Conservation (phyloP, 2,113 vertebrate species). For the Podarcis muralis region DNA sequence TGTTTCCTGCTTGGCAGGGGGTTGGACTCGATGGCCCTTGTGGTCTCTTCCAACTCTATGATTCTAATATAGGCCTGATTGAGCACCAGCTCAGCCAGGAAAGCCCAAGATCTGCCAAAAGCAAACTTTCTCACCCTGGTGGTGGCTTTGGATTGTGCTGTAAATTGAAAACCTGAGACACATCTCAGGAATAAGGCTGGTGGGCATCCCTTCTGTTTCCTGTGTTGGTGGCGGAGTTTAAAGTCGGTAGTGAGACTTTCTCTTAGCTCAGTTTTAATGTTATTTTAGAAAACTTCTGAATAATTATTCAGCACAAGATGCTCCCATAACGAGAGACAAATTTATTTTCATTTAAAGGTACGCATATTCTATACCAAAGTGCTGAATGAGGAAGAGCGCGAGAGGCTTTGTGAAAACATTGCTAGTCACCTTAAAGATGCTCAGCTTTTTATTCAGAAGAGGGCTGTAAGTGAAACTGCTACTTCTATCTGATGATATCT, state of each 20-base stretch:
- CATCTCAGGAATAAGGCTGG: background rate
- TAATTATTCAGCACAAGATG: too few species aligned
- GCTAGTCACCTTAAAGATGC: constrained; percentile 85
- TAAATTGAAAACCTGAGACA: background rate
- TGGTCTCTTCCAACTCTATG: too few species aligned
- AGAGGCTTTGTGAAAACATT: constrained; percentile 88
- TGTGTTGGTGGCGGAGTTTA: background rate
- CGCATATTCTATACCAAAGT: constrained; percentile 84
- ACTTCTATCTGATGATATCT: background rate
- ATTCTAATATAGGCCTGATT: too few species aligned
- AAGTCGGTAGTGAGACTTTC: background rate
- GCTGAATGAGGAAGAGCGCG: constrained; percentile 85
- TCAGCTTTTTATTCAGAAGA: constrained; percentile 92
- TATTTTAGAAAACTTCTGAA: background rate
- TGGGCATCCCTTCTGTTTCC: background rate
- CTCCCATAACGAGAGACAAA: background rate
- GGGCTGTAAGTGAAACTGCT: constrained; percentile 80
- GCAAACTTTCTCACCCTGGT: too few species aligned
- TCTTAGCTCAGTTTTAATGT: background rate
- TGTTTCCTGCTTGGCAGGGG: too few species aligned
- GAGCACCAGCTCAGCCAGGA: too few species aligned
- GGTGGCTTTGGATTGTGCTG: too few species aligned
- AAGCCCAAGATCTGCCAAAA: too few species aligned
- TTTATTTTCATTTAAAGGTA: constrained; percentile 76
- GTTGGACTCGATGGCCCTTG: too few species aligned